Evolutionary conservation across 2,797 vertebrate genomes (phyloP).

Genomic region (Nasua narica): DNA sequence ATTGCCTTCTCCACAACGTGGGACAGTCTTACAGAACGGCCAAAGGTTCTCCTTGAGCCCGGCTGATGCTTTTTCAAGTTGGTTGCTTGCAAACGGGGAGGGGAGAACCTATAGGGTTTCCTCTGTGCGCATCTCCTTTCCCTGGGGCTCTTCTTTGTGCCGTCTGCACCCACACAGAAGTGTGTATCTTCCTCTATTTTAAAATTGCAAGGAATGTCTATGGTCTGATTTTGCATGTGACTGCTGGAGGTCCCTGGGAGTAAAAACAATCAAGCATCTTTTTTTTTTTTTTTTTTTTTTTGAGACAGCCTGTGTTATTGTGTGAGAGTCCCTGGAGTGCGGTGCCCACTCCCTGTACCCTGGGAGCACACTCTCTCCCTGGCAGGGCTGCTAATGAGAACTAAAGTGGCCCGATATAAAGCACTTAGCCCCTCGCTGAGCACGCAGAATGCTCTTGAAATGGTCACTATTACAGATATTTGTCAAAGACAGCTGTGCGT

Average conservation of each 20-base stretch:
- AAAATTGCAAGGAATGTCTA: not conserved
- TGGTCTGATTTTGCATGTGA: not conserved
- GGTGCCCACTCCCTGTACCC: not conserved
- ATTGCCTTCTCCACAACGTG: not conserved
- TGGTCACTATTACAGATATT: rapidly evolving
- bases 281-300: not conserved
- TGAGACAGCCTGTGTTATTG: not conserved
- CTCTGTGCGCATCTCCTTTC: not conserved
- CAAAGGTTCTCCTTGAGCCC: not conserved
- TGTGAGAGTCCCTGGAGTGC: not conserved
- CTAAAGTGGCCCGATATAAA: not conserved
- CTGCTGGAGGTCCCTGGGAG: not conserved
- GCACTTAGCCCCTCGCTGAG: not conserved
- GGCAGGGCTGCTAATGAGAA: not conserved
- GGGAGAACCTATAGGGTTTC: not conserved
- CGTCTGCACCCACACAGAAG: not conserved
- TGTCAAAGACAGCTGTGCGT: not conserved
- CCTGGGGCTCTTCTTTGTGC: not conserved
- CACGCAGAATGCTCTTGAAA: not conserved
- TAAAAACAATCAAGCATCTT: not conserved
- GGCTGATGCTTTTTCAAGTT: not conserved
- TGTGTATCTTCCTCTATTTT: not conserved
- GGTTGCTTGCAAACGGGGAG: not conserved
- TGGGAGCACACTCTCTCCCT: too few relatives aligned
- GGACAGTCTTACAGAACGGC: not conserved